Percentiles rank a stretch among this genome's conserved stretches.
Conservation (phyloP, 2,888 invertebrate species). For the Ochropacha duplaris region DNA sequence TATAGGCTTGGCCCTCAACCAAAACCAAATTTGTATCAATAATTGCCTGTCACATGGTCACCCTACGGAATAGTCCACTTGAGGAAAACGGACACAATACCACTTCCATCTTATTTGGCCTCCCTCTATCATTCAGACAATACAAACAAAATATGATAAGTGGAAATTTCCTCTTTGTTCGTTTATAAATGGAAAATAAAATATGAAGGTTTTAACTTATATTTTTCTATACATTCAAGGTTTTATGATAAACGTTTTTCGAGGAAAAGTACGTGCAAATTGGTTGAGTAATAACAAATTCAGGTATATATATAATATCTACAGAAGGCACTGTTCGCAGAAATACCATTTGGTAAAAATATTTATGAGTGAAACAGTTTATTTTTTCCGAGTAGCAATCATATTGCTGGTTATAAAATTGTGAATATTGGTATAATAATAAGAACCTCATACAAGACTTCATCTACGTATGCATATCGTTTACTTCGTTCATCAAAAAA, state of each 20-base stretch:
- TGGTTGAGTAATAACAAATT: not conserved
- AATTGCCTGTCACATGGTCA: conserved; percentile 1
- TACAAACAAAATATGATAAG: conserved; percentile 3
- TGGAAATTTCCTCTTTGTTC: conserved; percentile 1
- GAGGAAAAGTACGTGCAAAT: too few species aligned
- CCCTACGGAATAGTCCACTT: not conserved
- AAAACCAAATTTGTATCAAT: not conserved
- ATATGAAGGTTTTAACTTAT: not conserved
- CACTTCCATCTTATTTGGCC: conserved; percentile 2
- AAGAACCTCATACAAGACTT: too few species aligned
- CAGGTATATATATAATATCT: not conserved
- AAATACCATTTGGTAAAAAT: too few species aligned
- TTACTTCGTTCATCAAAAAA: too few species aligned
- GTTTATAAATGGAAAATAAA: not conserved
- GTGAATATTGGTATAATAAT: too few species aligned
- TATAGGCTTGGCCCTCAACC: not conserved
- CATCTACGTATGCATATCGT: too few species aligned
- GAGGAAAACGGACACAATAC: conserved; percentile 5
- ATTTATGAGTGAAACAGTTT: too few species aligned
- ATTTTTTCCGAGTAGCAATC: too few species aligned
- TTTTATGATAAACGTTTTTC: not conserved
- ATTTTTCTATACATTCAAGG: not conserved
- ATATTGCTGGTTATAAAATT: too few species aligned
- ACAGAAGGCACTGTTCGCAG: too few species aligned
- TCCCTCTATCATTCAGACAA: conserved; percentile 1